phyloP scores from a whole-genome alignment of 2,888 invertebrate genomes.

The Baccha elongata region DNA sequence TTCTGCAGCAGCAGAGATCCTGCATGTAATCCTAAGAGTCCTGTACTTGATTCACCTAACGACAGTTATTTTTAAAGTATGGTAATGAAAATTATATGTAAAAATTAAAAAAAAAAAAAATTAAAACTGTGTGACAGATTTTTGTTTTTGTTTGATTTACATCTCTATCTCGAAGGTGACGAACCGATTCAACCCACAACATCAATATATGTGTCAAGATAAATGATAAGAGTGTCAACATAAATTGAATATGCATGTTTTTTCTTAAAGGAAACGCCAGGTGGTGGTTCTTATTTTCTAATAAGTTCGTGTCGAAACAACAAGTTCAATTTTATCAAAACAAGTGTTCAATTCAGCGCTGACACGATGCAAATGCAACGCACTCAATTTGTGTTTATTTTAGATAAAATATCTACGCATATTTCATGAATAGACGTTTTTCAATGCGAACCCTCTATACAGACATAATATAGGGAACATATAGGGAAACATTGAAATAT shows the following conservation, averaged over 20 bases:
- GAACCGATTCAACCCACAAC: conserved; percentile 26
- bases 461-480: too few species aligned
- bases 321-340: conserved; percentile 51
- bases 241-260: conserved; percentile 22
- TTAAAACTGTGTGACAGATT: background rate
- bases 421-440: background rate
- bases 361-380: conserved; percentile 27
- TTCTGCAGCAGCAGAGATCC: conserved; percentile 8
- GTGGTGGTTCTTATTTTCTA: conserved; percentile 5
- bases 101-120: too few species aligned
- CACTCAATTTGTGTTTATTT: conserved; percentile 14
- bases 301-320: conserved; percentile 31
- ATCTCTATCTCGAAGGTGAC: conserved; percentile 1
- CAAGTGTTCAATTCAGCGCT: conserved; percentile 58
- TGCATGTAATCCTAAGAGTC: background rate
- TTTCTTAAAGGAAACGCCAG: conserved; percentile 8
- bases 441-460: background rate
- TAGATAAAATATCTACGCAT: background rate
- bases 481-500: conserved; percentile 48
- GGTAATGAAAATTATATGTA: too few species aligned
- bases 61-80: too few species aligned
- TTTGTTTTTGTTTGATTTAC: background rate
- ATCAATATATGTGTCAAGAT: background rate
- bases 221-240: conserved; percentile 40
- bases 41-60: too few species aligned